Evolutionary conservation across 2,888 invertebrate species (phyloP).

Genomic region (Ernsta delagoae): DNA sequence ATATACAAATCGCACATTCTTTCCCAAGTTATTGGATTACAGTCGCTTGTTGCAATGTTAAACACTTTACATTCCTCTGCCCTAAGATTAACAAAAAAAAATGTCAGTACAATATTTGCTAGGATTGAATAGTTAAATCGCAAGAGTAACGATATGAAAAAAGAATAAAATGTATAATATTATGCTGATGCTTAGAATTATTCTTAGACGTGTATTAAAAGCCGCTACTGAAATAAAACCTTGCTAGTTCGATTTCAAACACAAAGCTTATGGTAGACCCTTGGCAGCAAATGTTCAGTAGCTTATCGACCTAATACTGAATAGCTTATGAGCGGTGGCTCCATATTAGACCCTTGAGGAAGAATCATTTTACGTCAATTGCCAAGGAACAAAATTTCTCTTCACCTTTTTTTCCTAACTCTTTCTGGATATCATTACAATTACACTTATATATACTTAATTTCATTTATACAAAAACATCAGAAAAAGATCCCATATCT

Average conservation of each 20-base stretch:
- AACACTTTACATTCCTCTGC: conserved; percentile 6
- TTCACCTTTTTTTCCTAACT: too few species aligned
- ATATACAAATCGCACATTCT: conserved; percentile 10
- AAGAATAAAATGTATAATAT: too few species aligned
- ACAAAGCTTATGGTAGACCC: too few species aligned
- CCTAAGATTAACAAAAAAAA: conserved; percentile 2
- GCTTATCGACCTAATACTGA: background rate
- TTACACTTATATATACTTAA: too few species aligned
- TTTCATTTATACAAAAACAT: too few species aligned
- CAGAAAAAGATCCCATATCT: too few species aligned
- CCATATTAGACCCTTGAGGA: background rate
- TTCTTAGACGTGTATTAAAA: too few species aligned
- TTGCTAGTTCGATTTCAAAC: too few species aligned
- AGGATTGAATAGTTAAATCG: background rate
- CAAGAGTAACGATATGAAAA: background rate
- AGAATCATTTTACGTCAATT: background rate
- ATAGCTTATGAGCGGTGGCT: background rate
- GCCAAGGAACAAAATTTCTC: background rate
- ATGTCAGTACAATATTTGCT: too few species aligned
- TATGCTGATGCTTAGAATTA: too few species aligned
- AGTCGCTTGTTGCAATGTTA: conserved; percentile 11
- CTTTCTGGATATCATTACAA: too few species aligned
- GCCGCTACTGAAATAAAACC: too few species aligned
- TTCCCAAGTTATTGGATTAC: conserved; percentile 11
- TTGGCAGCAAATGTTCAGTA: background rate